Conservation (phyloP, 1,140 invertebrate genomes). For the Lepidurus apus region DNA sequence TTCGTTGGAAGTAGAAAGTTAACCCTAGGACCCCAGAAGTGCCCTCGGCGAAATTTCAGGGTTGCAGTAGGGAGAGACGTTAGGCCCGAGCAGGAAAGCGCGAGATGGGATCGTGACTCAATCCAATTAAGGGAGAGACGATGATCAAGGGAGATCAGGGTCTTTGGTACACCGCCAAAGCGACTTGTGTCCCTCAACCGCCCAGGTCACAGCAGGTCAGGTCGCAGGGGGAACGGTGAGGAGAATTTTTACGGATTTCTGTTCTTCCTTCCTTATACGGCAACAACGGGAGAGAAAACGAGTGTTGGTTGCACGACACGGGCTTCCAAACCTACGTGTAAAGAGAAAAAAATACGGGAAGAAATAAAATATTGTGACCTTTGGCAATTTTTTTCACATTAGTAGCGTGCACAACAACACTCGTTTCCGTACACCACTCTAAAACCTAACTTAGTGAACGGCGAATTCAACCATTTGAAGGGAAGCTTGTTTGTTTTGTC, state of each 20-base stretch:
- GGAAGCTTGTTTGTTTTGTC: background rate
- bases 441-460: background rate
- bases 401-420: conserved; percentile 13
- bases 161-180: conserved; percentile 15
- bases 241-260: background rate
- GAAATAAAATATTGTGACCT: background rate
- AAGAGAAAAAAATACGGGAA: conserved; percentile 2
- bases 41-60: background rate
- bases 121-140: conserved; percentile 21
- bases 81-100: background rate
- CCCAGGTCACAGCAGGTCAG: background rate
- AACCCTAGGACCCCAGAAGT: background rate
- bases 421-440: background rate
- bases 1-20: background rate
- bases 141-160: conserved; percentile 18
- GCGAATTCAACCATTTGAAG: background rate
- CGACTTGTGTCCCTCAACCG: conserved; percentile 6
- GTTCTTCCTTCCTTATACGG: background rate
- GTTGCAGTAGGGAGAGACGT: background rate
- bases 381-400: background rate
- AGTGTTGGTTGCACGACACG: conserved; percentile 20
- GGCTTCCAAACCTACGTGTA: background rate
- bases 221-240: background rate
- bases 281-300: conserved; percentile 12
- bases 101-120: conserved; percentile 4